phyloP scores from a whole-genome alignment of 2,113 vertebrate species.

The Emydura subglobosa region DNA sequence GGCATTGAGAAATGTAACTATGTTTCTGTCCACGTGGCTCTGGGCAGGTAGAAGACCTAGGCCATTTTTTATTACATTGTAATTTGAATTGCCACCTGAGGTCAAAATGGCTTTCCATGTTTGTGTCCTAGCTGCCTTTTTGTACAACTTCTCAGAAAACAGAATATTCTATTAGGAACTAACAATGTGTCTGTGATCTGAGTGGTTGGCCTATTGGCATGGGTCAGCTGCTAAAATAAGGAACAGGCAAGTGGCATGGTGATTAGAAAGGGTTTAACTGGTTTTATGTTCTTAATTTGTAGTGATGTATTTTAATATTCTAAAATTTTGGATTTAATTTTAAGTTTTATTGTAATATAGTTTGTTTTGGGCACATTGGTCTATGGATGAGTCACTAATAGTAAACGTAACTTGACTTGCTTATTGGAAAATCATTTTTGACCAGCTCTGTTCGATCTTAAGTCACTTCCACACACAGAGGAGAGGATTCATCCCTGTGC shows the following conservation, averaged over 20 bases:
- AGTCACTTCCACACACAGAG: not conserved
- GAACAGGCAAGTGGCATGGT: not conserved
- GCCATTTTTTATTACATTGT: not conserved
- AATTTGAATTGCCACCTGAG: not conserved
- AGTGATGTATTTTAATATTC: not conserved
- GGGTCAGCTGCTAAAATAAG: not conserved
- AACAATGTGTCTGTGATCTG: not conserved
- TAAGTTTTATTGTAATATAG: not conserved
- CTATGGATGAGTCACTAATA: not conserved
- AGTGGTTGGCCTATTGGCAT: not conserved
- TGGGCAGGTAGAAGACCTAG: not conserved
- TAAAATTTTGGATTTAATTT: not conserved
- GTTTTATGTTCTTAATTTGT: not conserved
- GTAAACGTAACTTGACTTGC: not conserved
- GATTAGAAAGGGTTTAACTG: not conserved
- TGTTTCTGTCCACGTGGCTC: not conserved
- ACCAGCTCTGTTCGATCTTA: not conserved
- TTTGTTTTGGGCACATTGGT: not conserved
- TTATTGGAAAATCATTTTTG: not conserved
- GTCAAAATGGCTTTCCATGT: not conserved
- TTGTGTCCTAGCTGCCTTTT: not conserved
- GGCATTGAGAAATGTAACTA: not conserved
- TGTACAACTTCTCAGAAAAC: not conserved
- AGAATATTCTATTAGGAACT: not conserved
- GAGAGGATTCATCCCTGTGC: not conserved